These are phyloP conservation scores for Vidua chalybeata DNA, from an alignment of 2,113 vertebrate species.

Conservation along the genomic window DNA sequence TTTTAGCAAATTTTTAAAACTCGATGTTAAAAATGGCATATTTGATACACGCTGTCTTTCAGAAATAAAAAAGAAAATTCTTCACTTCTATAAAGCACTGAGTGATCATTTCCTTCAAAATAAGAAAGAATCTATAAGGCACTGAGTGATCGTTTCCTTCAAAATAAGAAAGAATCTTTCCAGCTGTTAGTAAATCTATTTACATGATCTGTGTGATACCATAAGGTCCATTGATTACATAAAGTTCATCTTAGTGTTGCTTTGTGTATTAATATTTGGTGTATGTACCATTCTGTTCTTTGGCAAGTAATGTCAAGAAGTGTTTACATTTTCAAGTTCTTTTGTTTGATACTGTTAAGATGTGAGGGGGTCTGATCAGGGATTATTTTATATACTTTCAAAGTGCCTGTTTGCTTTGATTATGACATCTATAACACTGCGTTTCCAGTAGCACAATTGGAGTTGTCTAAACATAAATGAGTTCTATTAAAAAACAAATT, in stretches of 20 bases:
- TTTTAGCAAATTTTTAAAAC: background rate
- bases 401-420: background rate
- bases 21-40: fast-evolving
- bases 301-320: background rate
- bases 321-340: background rate
- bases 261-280: background rate
- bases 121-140: background rate
- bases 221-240: background rate
- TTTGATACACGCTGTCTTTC: background rate
- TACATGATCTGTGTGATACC: background rate
- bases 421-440: background rate
- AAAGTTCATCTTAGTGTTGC: background rate
- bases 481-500: conserved; percentile 3
- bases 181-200: background rate
- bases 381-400: background rate
- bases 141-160: background rate
- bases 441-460: background rate
- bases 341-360: background rate
- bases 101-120: background rate
- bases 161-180: background rate
- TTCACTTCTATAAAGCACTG: background rate
- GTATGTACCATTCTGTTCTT: background rate
- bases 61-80: background rate
- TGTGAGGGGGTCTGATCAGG: background rate
- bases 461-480: conserved; percentile 17